Evolutionary conservation across 1,140 invertebrate genomes (phyloP), one percentile per base, ranked within the genome.

Genomic region (Vollenhovia emeryi): DNA sequence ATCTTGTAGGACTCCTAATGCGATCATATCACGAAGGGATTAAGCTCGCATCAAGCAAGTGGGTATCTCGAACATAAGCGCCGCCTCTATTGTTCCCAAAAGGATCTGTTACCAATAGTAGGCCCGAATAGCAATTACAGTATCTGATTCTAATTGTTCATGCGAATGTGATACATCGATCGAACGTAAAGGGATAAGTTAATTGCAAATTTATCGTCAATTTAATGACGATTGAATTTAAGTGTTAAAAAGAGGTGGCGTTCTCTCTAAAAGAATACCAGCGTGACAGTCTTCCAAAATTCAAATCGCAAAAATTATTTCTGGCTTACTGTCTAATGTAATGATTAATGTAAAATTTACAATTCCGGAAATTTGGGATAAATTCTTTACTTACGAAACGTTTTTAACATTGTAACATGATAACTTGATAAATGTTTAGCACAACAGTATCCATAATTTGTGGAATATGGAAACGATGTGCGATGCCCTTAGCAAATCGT

Each of bases 1-100:
- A 83, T 86, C 85, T 89, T 78, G 83, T 57, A 50, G 75, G 48
- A 68, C 48, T 88, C 88, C 87, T 88, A 88, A 89, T 88, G 88
- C 84, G 84, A 89, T 88, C 74, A 50, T 83, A 84, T 86, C 88
- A 74, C 78, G 78, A 64, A 71, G 76, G 87, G 78, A 89, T 89
- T 84, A 88, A 88, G 78, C 85, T 45, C 75, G 87, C 73, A 71
- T 86, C 64, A 40, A 55, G 27, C 52, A 21, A 21, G 75, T 45
- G 45, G 36, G 3, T 75, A 48, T 11, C 50, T 85, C 52, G 76
- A 84, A n/a, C 68, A 62, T 43, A 66, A 11, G 59, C 21, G 5
- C 40, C 50, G 36, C 13, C n/a, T 69, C 76, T 43, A 89, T 86
- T 84, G 78, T 86, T 83, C 64, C 79, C 30, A 40, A 45, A 69